A percentile compares a stretch with the other conserved stretches of the same genome.
Evolutionary conservation across 2,797 vertebrate genomes (phyloP).

Genomic region (Ptychobarbus kaznakovi): DNA sequence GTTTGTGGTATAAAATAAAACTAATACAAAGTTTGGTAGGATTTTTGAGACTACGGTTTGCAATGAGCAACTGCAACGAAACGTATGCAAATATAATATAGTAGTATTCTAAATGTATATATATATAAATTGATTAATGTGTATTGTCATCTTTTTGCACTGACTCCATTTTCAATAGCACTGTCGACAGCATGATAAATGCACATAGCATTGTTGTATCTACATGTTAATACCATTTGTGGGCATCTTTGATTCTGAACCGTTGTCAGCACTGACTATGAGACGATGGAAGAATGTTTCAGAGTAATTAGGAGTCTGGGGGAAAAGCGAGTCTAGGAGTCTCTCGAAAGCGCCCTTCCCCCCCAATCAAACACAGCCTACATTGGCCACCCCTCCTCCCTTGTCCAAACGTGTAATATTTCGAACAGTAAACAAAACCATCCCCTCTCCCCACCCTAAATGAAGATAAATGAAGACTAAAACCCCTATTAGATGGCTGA

Average conservation of each 20-base stretch:
- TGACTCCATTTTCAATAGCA: conserved; percentile 69
- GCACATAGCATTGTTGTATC: conserved; percentile 44
- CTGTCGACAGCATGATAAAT: conserved; percentile 61
- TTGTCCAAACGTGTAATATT: conserved; percentile 61
- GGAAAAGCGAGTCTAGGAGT: conserved; percentile 58
- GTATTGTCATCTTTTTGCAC: conserved; percentile 65
- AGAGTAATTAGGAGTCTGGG: conserved; percentile 66
- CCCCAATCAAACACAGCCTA: conserved; percentile 64
- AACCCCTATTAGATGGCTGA: conserved; percentile 67
- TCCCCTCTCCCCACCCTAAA: conserved; percentile 68
- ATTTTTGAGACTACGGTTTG: conserved; percentile 44
- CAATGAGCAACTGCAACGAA: conserved; percentile 64
- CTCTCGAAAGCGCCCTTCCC: conserved; percentile 65
- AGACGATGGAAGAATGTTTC: conserved; percentile 61
- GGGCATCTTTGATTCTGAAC: conserved; percentile 46
- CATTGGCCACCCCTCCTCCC: conserved; percentile 60
- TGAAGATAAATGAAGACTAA: conserved; percentile 74
- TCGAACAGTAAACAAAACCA: conserved; percentile 69
- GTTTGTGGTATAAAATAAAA: conserved; percentile 69
- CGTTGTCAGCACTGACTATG: conserved; percentile 43
- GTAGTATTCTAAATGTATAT: too few species aligned
- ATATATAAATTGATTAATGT: conserved; percentile 69
- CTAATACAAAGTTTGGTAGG: conserved; percentile 65
- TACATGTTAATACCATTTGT: conserved; percentile 54
- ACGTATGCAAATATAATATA: conserved; percentile 40